Percentiles rank a stretch among this genome's conserved stretches.
phyloP scores from a whole-genome alignment of 1,140 invertebrate species.

The Galleria mellonella region DNA sequence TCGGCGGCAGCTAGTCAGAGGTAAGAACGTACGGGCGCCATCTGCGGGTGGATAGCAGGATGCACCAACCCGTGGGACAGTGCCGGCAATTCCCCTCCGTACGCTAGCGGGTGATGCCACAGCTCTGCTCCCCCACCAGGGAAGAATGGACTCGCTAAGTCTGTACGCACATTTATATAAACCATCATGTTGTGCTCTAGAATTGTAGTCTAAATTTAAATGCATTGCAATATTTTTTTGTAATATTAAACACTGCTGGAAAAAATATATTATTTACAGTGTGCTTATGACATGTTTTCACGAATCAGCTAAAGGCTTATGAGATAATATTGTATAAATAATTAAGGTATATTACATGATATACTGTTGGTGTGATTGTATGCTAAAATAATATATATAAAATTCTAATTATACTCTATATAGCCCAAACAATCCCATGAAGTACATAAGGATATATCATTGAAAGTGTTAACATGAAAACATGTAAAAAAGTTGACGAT shows the following conservation, averaged over 20 bases:
- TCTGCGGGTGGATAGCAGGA: conserved; percentile 96
- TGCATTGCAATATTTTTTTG: no score
- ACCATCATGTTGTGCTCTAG: conserved; percentile 12
- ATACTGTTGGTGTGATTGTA: no score
- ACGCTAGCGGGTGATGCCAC: conserved; percentile 93
- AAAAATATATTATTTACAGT: conserved; percentile 62
- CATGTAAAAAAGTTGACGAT: conserved; percentile 43
- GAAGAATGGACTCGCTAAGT: conserved; percentile 95
- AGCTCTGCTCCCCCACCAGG: conserved; percentile 88
- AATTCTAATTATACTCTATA: no score
- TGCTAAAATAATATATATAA: no score
- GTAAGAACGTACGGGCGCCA: conserved; percentile 95
- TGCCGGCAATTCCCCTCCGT: conserved; percentile 86
- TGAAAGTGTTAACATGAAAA: conserved; percentile 41
- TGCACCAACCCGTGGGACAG: conserved; percentile 94
- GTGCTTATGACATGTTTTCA: conserved; percentile 48
- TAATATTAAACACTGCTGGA: conserved; percentile 6
- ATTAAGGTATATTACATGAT: no score
- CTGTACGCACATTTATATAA: conserved; percentile 69
- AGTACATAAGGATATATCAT: no score
- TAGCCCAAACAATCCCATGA: no score
- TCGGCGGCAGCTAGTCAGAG: conserved; percentile 97
- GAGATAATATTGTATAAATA: no score
- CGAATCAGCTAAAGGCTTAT: conserved; percentile 4
- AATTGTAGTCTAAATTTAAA: conserved; percentile 2